Conservation (phyloP, 2,888 invertebrate genomes). For the Chrysomela aeneicollis region DNA sequence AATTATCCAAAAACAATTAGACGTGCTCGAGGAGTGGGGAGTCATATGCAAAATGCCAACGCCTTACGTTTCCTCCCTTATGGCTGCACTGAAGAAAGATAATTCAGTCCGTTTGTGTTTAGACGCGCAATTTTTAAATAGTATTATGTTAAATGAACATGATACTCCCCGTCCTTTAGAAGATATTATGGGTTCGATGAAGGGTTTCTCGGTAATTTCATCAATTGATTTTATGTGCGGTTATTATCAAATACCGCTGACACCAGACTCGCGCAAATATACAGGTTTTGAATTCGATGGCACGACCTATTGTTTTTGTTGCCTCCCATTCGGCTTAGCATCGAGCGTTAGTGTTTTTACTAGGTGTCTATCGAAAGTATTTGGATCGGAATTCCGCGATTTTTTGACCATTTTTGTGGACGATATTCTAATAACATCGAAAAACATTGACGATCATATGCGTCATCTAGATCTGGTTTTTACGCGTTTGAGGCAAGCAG, state of each 20-base stretch:
- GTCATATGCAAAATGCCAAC: slow-evolving; percentile 18
- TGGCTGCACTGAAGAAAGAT: slow-evolving; percentile 14
- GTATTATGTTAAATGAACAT: neutral
- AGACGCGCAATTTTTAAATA: slow-evolving; percentile 8
- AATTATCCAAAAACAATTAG: slow-evolving; percentile 12
- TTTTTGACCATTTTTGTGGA: neutral
- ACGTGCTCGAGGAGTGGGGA: slow-evolving; percentile 18
- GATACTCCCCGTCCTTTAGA: neutral
- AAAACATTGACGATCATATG: neutral
- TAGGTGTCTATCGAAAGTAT: neutral
- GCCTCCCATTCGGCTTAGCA: neutral
- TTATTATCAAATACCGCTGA: slow-evolving; percentile 5
- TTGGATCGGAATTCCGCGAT: neutral
- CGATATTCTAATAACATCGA: neutral
- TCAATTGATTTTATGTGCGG: slow-evolving; percentile 1
- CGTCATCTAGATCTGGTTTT: neutral
- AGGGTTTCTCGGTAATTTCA: neutral
- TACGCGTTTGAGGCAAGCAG: neutral
- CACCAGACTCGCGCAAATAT: neutral
- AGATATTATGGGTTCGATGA: neutral
- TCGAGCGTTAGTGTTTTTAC: neutral
- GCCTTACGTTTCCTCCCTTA: slow-evolving; percentile 15
- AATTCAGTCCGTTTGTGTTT: slow-evolving; percentile 12
- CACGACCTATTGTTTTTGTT: neutral
- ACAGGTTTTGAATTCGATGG: slow-evolving; percentile 10